These are phyloP conservation scores for Pseudococcus longispinus DNA, from an alignment of 2,888 invertebrate genomes.

Conservation along the genomic window DNA sequence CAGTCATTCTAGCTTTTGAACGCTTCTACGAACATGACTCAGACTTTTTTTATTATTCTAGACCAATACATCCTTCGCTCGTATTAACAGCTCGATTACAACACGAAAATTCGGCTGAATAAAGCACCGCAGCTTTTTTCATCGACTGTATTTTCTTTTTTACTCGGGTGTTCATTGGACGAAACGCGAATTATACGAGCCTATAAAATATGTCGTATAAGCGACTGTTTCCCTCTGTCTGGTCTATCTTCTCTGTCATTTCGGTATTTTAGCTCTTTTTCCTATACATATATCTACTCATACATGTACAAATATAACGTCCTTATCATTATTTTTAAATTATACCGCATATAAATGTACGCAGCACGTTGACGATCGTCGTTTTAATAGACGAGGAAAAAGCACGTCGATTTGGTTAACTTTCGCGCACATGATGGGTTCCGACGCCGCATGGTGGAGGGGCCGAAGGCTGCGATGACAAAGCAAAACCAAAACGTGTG, in stretches of 20 bases:
- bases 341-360: background rate
- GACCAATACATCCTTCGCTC: too few species aligned
- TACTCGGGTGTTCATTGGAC: background rate
- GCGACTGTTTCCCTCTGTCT: background rate
- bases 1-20: too few species aligned
- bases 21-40: too few species aligned
- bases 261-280: background rate
- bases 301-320: background rate
- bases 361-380: background rate
- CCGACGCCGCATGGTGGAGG: background rate
- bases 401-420: conserved; percentile 26
- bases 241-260: background rate
- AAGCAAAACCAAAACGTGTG: conserved; percentile 10
- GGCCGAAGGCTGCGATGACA: background rate
- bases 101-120: background rate
- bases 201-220: conserved; percentile 1
- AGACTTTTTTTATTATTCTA: too few species aligned
- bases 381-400: conserved; percentile 8
- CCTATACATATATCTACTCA: background rate
- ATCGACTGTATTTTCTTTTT: background rate
- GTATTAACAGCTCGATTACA: too few species aligned
- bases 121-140: background rate
- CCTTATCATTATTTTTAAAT: conserved; percentile 26
- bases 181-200: conserved; percentile 19
- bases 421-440: background rate